Base-by-base conservation (phyloP, 2,113 vertebrate genomes). In the human (Homo sapiens) region DNA sequence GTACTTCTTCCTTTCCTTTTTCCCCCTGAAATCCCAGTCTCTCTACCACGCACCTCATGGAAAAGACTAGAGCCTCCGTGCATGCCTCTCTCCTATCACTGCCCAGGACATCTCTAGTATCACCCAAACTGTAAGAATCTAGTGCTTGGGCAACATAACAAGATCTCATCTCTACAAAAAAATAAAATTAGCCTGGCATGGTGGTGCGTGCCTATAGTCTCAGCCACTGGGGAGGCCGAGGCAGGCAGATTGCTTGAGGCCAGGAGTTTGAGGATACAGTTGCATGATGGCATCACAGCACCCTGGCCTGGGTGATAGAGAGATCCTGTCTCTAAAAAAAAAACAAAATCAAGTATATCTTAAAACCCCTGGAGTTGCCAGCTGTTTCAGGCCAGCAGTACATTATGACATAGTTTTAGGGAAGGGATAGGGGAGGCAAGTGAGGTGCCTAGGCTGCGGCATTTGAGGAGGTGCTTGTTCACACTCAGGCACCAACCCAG, bases 351-450 rank as follows among this genome's bases (percentile, higher is more conserved):
- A 12, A 76, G 8, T 61, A 10, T 27, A 96, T 73, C 80, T 97
- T 52, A 6, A 96, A 30, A 52, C 76, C 85, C 86, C 20, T 75
- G 12, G 76, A 94, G 59, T 13, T 76, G 93, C 86, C 80, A 96
- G 43, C n/a, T 66, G 48, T 73, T 1, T 0, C 8, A 68, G 90
- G 82, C 48, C 73, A 92, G 96, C 52, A 50, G 96, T 70, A 89
- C 83, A 93, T 84, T 79, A 45, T 55, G 40, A 72, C 40, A 73
- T 30, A 43, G 48, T 23, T 68, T 95, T 68, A 43, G 64, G n/a
- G 59, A 84, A 84, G 40, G 64, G 45, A 38, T 17, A 7, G 14
- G 38, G 1, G 10, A 61, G 68, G 30, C 50, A 55, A n/a, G 18
- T 0, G 5, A 96, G 52, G 61, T 3, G 1, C 1, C 38, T 3